Percentiles rank a stretch among this genome's conserved stretches.
These are phyloP conservation scores for Ara ararauna DNA, from an alignment of 2,797 vertebrate genomes.

Conservation along the genomic window DNA sequence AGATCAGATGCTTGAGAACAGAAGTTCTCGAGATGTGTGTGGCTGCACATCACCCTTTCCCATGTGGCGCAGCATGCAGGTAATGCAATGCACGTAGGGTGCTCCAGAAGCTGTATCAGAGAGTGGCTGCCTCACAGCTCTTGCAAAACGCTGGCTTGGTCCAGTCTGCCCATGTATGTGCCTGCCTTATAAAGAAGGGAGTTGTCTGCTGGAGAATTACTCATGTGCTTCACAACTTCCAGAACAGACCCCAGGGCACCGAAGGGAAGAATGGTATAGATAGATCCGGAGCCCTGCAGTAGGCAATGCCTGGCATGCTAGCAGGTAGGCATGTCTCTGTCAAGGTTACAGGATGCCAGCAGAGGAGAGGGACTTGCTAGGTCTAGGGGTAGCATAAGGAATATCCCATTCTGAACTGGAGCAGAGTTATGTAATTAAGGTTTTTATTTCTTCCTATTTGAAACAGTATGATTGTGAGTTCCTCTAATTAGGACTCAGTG, in stretches of 20 bases:
- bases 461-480: neutral
- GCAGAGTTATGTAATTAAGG: neutral
- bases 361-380: neutral
- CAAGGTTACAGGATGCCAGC: neutral
- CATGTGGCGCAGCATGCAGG: neutral
- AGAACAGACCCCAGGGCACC: neutral
- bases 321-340: neutral
- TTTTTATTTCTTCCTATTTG: neutral
- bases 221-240: constrained; percentile 40
- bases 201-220: constrained; percentile 41
- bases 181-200: constrained; percentile 37
- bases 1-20: neutral
- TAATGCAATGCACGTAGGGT: fast-evolving
- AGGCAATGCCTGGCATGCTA: neutral
- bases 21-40: neutral
- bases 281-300: neutral
- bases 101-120: constrained; percentile 3
- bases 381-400: neutral
- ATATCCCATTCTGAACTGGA: neutral
- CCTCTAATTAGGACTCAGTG: neutral
- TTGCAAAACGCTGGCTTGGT: constrained; percentile 42
- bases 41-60: neutral
- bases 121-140: constrained; percentile 11
- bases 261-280: neutral
- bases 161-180: neutral